Percentiles rank a stretch among this genome's conserved stretches.
Conservation (phyloP, 2,113 vertebrate genomes). For the Tragelaphus scriptus region DNA sequence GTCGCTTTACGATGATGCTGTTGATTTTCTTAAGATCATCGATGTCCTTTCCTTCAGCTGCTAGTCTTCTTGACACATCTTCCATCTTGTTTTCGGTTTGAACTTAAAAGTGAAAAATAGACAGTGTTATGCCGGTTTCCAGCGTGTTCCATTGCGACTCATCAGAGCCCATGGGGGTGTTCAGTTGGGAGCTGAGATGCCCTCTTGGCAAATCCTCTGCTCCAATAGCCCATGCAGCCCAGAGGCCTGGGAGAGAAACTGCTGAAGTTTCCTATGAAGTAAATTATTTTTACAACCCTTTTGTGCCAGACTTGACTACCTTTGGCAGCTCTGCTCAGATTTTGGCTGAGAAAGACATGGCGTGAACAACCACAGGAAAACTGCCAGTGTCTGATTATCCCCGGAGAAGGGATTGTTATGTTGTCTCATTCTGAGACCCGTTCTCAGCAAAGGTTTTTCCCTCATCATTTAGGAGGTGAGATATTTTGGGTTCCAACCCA, state of each 20-base stretch:
- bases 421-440: neutral
- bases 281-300: neutral
- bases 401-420: neutral
- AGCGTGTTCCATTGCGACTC: accelerated
- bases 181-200: neutral
- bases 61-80: slow-evolving; percentile 76
- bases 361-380: neutral
- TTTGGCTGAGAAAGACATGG: neutral
- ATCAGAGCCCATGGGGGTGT: neutral
- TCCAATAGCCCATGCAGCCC: neutral
- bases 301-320: neutral
- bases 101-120: slow-evolving; percentile 75
- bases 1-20: slow-evolving; percentile 74
- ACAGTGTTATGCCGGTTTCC: neutral
- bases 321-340: neutral
- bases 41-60: slow-evolving; percentile 76
- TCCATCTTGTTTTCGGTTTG: slow-evolving; percentile 79
- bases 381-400: neutral
- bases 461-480: neutral
- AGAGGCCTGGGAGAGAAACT: neutral
- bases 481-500: neutral
- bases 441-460: neutral
- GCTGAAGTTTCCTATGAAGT: neutral
- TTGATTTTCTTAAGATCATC: slow-evolving; percentile 82
- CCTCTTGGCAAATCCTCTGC: neutral